Conservation (phyloP, 2,797 vertebrate species). For the Tarsius wallacei region DNA sequence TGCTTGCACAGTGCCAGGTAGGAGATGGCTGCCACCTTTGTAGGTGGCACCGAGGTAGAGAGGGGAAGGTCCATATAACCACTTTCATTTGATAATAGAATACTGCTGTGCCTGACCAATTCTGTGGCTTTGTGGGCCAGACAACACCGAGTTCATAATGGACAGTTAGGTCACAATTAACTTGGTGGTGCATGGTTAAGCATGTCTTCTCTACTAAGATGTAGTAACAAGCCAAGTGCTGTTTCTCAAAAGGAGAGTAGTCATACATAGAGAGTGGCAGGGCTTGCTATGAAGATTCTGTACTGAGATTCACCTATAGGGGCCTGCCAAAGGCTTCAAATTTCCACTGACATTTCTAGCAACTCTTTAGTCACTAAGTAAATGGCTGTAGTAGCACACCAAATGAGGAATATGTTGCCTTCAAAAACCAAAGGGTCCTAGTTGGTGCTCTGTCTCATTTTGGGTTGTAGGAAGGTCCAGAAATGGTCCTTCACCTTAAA, state of each 20-base stretch:
- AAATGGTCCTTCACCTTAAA: neutral
- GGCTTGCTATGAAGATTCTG: neutral
- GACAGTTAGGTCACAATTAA: neutral
- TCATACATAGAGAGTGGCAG: neutral
- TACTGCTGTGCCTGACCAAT: neutral
- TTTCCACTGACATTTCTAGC: neutral
- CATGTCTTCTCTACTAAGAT: neutral
- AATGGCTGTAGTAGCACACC: neutral
- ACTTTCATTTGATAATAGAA: neutral
- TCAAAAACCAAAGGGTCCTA: neutral
- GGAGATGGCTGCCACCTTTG: too few species aligned
- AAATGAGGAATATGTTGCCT: neutral
- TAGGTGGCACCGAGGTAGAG: too few species aligned
- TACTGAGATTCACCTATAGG: neutral
- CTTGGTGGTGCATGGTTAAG: neutral
- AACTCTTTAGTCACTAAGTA: neutral
- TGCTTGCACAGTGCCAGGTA: too few species aligned
- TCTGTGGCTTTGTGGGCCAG: neutral
- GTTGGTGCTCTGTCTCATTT: neutral
- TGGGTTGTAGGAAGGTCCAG: neutral
- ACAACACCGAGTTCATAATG: neutral
- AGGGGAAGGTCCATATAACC: too few species aligned
- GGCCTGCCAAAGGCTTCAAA: neutral
- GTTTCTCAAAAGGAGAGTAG: neutral
- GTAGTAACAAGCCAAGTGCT: neutral